Evolutionary conservation across 2,797 vertebrate genomes (phyloP).

Genomic region (Rhinophrynus dorsalis): DNA sequence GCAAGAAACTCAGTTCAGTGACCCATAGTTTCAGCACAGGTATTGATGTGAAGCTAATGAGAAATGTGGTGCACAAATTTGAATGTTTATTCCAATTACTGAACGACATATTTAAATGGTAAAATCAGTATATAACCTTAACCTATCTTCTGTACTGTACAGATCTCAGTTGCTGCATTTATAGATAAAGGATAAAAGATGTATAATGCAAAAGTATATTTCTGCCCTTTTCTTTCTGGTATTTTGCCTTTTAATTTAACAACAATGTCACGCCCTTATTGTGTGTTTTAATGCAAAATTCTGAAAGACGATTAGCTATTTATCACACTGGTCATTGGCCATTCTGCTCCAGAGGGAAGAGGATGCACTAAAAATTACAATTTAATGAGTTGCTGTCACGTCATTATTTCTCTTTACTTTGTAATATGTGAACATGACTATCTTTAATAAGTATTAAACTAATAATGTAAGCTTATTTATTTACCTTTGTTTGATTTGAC

Average conservation of each 20-base stretch:
- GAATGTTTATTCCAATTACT: constrained; percentile 83
- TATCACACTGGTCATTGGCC: too few relatives aligned
- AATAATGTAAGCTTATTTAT: too few relatives aligned
- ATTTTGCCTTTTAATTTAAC: constrained; percentile 29
- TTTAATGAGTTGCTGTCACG: too few relatives aligned
- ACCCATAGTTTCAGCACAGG: constrained; percentile 75
- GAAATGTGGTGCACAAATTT: constrained; percentile 81
- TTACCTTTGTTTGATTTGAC: too few relatives aligned
- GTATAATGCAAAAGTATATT: constrained; percentile 17
- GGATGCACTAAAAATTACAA: too few relatives aligned
- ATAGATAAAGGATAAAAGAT: constrained; percentile 13
- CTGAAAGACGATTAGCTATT: too few relatives aligned
- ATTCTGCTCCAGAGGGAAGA: too few relatives aligned
- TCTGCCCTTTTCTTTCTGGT: constrained; percentile 16
- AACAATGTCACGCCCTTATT: constrained; percentile 2
- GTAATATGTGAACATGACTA: too few relatives aligned
- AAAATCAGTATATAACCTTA: constrained; percentile 66
- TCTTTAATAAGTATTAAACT: too few relatives aligned
- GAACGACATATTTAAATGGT: constrained; percentile 72
- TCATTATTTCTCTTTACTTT: too few relatives aligned
- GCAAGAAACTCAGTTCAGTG: constrained; percentile 72
- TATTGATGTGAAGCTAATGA: constrained; percentile 85
- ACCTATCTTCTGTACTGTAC: constrained; percentile 64
- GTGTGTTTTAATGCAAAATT: too few relatives aligned
- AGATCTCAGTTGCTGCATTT: constrained; percentile 50